phyloP scores from a whole-genome alignment of 2,797 vertebrate genomes.

The Tadarida brasiliensis region DNA sequence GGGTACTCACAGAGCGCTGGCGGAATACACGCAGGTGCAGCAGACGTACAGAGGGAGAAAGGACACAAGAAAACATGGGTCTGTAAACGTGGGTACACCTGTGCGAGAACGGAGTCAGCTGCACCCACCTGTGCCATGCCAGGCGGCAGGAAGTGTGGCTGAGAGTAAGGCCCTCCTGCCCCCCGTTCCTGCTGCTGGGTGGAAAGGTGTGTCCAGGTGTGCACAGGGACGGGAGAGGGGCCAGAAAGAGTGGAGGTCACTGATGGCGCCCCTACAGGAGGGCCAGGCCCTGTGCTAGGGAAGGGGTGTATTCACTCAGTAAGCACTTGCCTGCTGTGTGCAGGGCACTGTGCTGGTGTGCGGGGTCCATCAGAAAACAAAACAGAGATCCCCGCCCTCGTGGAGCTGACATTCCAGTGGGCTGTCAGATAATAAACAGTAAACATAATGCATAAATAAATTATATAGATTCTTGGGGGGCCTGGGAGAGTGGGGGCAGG shows the following conservation, averaged over 20 bases:
- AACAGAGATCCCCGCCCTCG: neutral
- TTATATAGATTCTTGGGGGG: too few relatives aligned
- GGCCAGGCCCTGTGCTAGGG: neutral
- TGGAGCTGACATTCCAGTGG: neutral
- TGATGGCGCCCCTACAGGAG: neutral
- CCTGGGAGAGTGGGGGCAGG: fast-evolving
- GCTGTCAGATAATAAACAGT: neutral
- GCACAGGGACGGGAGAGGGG: neutral
- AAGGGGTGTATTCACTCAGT: fast-evolving
- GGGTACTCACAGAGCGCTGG: neutral
- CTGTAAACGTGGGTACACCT: fast-evolving
- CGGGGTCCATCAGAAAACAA: neutral
- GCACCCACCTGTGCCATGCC: neutral
- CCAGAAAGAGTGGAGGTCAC: neutral
- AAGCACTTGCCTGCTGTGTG: neutral
- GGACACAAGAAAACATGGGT: neutral
- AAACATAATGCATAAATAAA: neutral
- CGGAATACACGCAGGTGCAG: neutral
- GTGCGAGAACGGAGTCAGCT: fast-evolving
- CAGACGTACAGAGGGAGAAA: neutral
- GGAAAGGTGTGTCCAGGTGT: neutral
- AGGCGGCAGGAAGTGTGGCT: too few relatives aligned
- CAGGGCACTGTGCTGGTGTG: neutral
- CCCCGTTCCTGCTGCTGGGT: neutral
- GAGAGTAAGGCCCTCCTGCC: neutral